Evolutionary conservation across 2,113 vertebrate species (phyloP).

Genomic region (Zosterops japonicus): DNA sequence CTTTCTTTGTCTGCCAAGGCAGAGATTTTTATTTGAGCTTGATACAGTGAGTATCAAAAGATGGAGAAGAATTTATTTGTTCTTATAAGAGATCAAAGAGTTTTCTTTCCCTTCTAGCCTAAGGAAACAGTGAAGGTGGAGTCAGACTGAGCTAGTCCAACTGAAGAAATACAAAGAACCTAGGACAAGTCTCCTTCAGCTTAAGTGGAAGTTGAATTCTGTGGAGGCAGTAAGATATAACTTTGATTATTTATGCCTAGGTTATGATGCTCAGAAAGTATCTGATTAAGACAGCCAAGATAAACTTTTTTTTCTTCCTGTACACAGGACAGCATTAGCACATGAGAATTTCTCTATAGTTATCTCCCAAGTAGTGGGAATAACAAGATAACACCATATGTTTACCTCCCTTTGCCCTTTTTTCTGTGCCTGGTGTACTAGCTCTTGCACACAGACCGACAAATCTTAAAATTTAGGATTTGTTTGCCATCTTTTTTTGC

Average conservation of each 20-base stretch:
- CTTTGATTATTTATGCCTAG: neutral
- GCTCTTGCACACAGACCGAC: neutral
- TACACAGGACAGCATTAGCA: neutral
- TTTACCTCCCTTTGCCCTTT: neutral
- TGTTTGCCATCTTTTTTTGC: neutral
- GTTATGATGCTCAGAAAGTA: neutral
- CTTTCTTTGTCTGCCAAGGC: neutral
- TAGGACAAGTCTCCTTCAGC: neutral
- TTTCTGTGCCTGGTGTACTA: neutral
- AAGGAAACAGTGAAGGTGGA: neutral
- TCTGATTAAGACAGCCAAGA: neutral
- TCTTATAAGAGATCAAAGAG: neutral
- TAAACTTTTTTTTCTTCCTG: neutral
- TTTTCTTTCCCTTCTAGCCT: slow-evolving; percentile 15
- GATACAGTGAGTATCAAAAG: neutral
- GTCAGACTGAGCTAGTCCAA: neutral
- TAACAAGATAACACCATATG: neutral
- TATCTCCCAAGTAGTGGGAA: neutral
- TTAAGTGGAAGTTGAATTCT: neutral
- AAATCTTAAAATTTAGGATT: neutral
- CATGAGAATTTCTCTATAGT: neutral
- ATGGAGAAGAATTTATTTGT: neutral
- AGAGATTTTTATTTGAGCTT: neutral
- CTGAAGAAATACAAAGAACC: neutral
- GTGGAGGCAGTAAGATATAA: neutral